Evolutionary conservation across 2,113 vertebrate genomes (phyloP).

Genomic region (Verasper variegatus): DNA sequence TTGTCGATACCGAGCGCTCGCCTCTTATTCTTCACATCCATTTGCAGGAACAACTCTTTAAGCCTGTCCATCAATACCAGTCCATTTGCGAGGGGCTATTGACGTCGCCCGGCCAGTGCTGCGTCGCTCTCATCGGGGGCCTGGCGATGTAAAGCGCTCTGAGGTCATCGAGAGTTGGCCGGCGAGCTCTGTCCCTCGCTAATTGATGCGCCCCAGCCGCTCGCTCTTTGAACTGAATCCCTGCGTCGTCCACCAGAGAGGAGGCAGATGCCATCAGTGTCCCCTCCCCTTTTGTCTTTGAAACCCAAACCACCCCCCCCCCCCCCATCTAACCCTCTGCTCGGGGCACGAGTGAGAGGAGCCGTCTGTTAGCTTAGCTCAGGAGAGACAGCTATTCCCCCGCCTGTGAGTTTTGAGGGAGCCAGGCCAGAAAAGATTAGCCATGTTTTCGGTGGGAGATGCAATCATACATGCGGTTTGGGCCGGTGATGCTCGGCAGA

Average conservation of each 20-base stretch:
- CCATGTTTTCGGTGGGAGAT: conserved; percentile 62
- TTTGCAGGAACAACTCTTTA: conserved; percentile 63
- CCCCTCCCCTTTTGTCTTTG: conserved; percentile 74
- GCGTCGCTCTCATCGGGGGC: conserved; percentile 47
- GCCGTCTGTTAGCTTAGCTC: conserved; percentile 82
- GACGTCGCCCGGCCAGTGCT: conserved; percentile 49
- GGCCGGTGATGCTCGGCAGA: conserved; percentile 31
- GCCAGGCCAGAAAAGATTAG: conserved; percentile 59
- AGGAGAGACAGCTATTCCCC: conserved; percentile 52
- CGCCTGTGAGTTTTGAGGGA: conserved; percentile 32
- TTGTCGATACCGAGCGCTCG: background rate
- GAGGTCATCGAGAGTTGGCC: conserved; percentile 74
- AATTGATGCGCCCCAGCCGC: conserved; percentile 82
- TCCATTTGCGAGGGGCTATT: conserved; percentile 67
- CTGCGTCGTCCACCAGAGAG: conserved; percentile 64
- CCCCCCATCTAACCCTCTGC: conserved; percentile 63
- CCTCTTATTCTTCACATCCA: conserved; percentile 64
- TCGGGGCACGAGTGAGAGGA: conserved; percentile 77
- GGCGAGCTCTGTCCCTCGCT: conserved; percentile 61
- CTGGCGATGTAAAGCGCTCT: conserved; percentile 41
- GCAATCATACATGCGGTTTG: conserved; percentile 47
- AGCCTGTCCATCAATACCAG: conserved; percentile 71
- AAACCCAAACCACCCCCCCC: conserved; percentile 72
- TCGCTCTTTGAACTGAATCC: conserved; percentile 81
- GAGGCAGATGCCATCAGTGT: conserved; percentile 78